Base-by-base conservation (phyloP, 92 coral and sea anemone genomes). In the Bergia puertoricense region DNA sequence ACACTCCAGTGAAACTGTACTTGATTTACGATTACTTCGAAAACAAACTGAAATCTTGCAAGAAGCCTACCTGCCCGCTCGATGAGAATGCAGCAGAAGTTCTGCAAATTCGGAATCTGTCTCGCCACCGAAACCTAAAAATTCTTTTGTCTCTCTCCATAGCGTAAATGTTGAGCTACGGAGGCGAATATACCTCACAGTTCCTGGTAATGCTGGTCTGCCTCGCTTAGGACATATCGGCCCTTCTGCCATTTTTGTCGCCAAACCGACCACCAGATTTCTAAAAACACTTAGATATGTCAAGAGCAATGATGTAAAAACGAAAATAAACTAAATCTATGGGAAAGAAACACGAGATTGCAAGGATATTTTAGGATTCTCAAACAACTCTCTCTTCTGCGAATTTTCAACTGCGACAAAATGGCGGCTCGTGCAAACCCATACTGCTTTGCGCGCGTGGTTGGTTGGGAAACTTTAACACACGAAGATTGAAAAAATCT, bases 171-270 rank as follows among this genome's bases (percentile, higher is more conserved):
- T 74, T 74, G 79, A 74, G 37, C 20, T 74, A 1, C 46, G 79
- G 20, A 74, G 79, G 46, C 46, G 79, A 74, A 74, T 74, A 13
- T 75, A 75, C 78, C 23, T 74, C 18, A 30, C 43, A 37, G 46
- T 75, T 43, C 79, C 79, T 15, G 79, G 79, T 75, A 41, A 38
- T 41, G 51, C 50, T 43, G 50, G 79, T 16, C 79, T 75, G 22
- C 54, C 79, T 75, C 76, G 76, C 76, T 71, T 71, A 71, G 76
- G 76, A 71, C 76, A 71, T 23, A n/a, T 68, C 76, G 42, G 38
- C 14, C 41, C 13, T 71, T 71, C 76, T 71, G 76, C 42, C 42
- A 71, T 71, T 5, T 71, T 71, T 71, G 13, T 23, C 76, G 13
- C 76, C 9, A 71, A 71, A 71, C 6, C 6, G 76, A 71, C 40